Base-by-base conservation (phyloP, 2,888 invertebrate species). In the Nephrotoma flavescens region DNA sequence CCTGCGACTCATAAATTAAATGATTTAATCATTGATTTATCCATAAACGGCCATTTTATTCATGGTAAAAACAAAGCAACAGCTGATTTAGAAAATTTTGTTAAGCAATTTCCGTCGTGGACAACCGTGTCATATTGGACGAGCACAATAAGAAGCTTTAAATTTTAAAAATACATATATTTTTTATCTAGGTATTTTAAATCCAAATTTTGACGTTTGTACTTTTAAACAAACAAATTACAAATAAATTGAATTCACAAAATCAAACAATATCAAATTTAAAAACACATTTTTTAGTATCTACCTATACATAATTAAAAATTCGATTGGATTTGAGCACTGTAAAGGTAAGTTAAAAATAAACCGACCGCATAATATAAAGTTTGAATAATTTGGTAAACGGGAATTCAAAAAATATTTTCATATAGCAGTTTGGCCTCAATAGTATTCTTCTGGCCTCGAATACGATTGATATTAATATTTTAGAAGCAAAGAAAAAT, bases 41-140 rank as follows among this genome's bases (percentile, higher is more conserved):
- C 94, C 87, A 91, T 94, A 88, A 94, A 93, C 45, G 94, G 94
- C 0, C 95, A 95, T 89, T 93, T 93, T 89, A 90, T 94, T 88
- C 93, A 94, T 90, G 93, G 93, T 52, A 91, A 93, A 87, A 91
- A 92, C 87, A 92, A 93, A 90, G 91, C 91, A 86, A 92, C 94
- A 7, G 89, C 91, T 52, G 89, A 92, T 88, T 92, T 95, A 89
- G 91, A 92, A 87, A 90, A 91, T 57, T 93, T 95, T 88, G 91
- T 95, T 88, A 89, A 89, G 12, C 92, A 93, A 89, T 94, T 95
- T 90, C 95, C 96, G 47, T 89, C 92, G 0, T 94, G 94, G 94
- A 93, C 94, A 44, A 94, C 95, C 41, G 92, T 94, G 87, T 94
- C 94, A 47, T 94, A 94, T 88, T 96, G 96, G 96, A 94, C 94